Evolutionary conservation across 1,140 invertebrate species (phyloP).

Genomic region (Cepaea nemoralis): DNA sequence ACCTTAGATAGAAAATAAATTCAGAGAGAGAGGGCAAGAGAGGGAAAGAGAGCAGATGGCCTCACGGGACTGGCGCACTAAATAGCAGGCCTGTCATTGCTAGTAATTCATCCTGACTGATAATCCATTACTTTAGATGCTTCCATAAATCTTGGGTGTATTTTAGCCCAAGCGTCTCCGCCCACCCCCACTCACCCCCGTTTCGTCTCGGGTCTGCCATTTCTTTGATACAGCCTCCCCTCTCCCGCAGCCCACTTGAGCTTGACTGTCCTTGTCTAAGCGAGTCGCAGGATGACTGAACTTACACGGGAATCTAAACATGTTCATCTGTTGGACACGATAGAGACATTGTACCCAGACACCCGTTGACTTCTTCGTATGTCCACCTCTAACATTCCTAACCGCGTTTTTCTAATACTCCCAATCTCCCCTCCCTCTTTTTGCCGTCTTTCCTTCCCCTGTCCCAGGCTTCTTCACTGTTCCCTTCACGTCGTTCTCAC

Average conservation of each 20-base stretch:
- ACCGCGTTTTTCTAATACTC: not conserved
- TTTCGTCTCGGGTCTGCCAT: no score
- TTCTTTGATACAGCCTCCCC: not conserved
- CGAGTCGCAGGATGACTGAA: no score
- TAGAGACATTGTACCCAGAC: not conserved
- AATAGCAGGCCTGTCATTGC: conserved; percentile 38
- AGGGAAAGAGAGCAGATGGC: conserved; percentile 25
- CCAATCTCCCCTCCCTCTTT: no score
- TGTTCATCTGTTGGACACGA: not conserved
- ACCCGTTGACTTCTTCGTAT: not conserved
- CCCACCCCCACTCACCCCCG: not conserved
- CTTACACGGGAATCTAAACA: not conserved
- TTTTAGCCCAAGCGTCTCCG: conserved; percentile 25
- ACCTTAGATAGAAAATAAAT: conserved; percentile 40
- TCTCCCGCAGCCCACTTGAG: not conserved
- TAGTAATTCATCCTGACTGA: conserved; percentile 38
- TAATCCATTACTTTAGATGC: conserved; percentile 36
- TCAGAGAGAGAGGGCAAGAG: not conserved
- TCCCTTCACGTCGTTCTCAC: not conserved
- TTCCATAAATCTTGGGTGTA: conserved; percentile 21
- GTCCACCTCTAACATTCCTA: not conserved
- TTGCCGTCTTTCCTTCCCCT: not conserved
- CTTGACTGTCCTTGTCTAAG: not conserved
- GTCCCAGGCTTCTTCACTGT: not conserved
- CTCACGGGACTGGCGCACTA: conserved; percentile 25